phyloP scores from a whole-genome alignment of 1,140 invertebrate species.

The Panagrolaimus sp. region DNA sequence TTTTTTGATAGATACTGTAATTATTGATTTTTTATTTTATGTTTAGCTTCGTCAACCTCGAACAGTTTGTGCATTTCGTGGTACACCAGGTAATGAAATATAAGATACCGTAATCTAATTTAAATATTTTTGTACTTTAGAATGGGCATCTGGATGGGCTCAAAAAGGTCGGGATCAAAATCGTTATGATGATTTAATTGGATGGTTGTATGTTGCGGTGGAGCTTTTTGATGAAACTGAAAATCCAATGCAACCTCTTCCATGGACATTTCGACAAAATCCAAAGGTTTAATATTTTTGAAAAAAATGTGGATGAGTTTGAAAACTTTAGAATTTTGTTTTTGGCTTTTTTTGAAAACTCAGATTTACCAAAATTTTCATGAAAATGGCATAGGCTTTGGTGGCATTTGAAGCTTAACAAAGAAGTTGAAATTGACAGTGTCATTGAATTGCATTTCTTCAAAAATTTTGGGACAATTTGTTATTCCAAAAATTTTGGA shows the following conservation, averaged over 20 bases:
- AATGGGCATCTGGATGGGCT: conserved; percentile 43
- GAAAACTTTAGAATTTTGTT: too few species aligned
- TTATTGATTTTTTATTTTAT: conserved; percentile 15
- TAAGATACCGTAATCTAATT: too few species aligned
- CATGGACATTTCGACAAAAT: conserved; percentile 30
- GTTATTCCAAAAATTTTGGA: not conserved
- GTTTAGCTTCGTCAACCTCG: conserved; percentile 23
- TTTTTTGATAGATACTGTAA: conserved; percentile 12
- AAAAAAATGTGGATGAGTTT: too few species aligned
- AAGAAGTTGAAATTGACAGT: too few species aligned
- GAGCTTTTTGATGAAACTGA: conserved; percentile 37
- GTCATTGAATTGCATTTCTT: too few species aligned
- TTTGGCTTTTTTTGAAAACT: too few species aligned
- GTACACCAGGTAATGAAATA: too few species aligned
- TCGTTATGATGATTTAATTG: conserved; percentile 43
- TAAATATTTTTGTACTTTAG: too few species aligned
- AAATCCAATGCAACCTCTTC: conserved; percentile 23
- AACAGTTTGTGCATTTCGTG: conserved; percentile 37
- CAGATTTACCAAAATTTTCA: too few species aligned
- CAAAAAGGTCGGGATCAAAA: conserved; percentile 40
- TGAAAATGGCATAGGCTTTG: too few species aligned
- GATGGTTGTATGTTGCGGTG: conserved; percentile 35
- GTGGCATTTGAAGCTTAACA: too few species aligned
- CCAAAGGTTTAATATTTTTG: conserved; percentile 21
- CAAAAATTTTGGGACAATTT: too few species aligned